Base-by-base conservation (phyloP, 2,888 invertebrate species). In the Monoplex corrugatus region DNA sequence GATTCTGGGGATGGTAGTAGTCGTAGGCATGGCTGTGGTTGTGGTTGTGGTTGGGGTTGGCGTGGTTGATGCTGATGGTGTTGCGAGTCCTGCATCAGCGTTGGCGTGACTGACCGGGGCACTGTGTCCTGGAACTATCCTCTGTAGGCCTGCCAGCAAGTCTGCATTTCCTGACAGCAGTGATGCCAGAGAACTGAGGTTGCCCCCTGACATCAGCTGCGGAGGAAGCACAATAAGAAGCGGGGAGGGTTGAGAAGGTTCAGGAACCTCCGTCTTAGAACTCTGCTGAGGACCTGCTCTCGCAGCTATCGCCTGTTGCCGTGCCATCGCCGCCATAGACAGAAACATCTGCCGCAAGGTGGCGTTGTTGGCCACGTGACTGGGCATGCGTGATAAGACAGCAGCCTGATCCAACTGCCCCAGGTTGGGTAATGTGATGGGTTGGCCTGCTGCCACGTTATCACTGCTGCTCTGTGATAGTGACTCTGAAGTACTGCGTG, bases 271-370 rank as follows among this genome's bases (percentile, higher is more conserved):
- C 35, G 35, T 50, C 32, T 16, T 2, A 45, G 16, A 2, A 45
- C n/a, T 82, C 32, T 45, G 13, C 2, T 32, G 50, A 45, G 16
- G 0, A 16, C 13, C 32, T 83, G 32, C 40, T 10, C 16, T n/a
- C 2, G 40, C 40, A 2, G 57, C 88, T 44, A 83, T 38, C 57
- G 83, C 88, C 45, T 43, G 40, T 19, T 83, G 57, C 35, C 57
- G n/a, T 0, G 83, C 88, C 68, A 57, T 63, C 13, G 32, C 43
- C 3, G 50, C 72, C 88, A 88, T 88, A 44, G 35, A 44, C 2
- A 88, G 35, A n/a, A 88, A 88, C 88, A 88, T 57, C 10, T 16
- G 19, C 23, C 88, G 44, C 72, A 88, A 68, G 19, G 83, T 83
- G 57, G 57, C 83, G 83, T 88, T 88, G 50, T 63, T 40, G 32